phyloP scores from a whole-genome alignment of 2,888 invertebrate species.

The Clivina fossor region DNA sequence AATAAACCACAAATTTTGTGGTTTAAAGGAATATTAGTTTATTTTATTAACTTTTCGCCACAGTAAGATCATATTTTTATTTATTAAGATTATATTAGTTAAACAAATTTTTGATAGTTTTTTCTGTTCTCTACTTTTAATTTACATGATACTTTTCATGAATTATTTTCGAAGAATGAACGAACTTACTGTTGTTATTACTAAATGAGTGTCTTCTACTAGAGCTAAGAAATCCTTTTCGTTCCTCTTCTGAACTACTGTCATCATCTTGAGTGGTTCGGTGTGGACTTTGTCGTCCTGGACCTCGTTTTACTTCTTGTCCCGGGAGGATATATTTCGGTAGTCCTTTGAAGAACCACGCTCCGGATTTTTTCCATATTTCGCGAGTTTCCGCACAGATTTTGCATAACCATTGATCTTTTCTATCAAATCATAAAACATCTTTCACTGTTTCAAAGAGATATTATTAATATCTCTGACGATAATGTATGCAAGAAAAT shows the following conservation, averaged over 20 bases:
- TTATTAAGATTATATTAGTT: no score
- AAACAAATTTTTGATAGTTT: background rate
- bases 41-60: no score
- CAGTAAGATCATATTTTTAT: no score
- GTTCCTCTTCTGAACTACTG: constrained; percentile 51
- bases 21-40: no score
- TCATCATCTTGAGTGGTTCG: constrained; percentile 53
- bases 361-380: constrained; percentile 97
- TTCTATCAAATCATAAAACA: constrained; percentile 42
- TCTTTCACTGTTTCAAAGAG: no score
- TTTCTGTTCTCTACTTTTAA: constrained; percentile 1
- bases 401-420: constrained; percentile 80
- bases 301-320: constrained; percentile 52
- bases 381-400: constrained; percentile 93
- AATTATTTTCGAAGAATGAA: constrained; percentile 1
- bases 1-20: no score
- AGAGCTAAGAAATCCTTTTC: constrained; percentile 34
- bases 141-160: background rate
- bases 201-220: constrained; percentile 48
- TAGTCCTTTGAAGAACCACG: constrained; percentile 94
- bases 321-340: constrained; percentile 79
- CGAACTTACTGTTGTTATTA: constrained; percentile 48
- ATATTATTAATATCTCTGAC: no score
- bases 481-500: constrained; percentile 35
- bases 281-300: constrained; percentile 53